phyloP scores from a whole-genome alignment of 1,140 invertebrate genomes.

The Dendroctonus valens region DNA sequence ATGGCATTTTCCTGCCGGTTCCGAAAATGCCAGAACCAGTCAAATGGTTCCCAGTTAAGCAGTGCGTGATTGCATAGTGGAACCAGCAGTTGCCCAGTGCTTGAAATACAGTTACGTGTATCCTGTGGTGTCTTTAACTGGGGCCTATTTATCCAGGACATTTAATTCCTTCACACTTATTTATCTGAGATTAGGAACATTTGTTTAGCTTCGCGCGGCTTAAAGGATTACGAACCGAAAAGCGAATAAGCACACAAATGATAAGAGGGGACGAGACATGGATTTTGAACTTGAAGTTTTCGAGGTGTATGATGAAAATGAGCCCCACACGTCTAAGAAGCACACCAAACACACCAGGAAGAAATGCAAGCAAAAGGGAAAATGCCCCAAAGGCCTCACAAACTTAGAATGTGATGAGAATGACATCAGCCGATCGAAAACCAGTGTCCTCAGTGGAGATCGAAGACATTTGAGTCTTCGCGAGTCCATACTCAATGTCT shows the following conservation, averaged over 20 bases:
- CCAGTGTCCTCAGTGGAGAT: constrained; percentile 47
- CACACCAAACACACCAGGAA: constrained; percentile 46
- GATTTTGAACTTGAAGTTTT: constrained; percentile 51
- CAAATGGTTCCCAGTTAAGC: no score
- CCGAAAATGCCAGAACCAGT: no score
- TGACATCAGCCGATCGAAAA: constrained; percentile 45
- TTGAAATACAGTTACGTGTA: no score
- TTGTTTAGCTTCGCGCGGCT: no score
- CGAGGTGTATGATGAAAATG: constrained; percentile 49
- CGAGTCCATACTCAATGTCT: constrained; percentile 63
- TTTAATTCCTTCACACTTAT: no score
- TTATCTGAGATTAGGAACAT: no score
- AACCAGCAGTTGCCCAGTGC: no score
- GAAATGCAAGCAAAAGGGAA: constrained; percentile 49
- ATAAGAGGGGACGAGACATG: constrained; percentile 39
- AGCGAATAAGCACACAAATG: constrained; percentile 15
- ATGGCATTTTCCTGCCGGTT: no score
- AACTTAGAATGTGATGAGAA: constrained; percentile 40
- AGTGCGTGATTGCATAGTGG: no score
- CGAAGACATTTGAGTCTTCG: constrained; percentile 53
- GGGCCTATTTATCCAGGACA: no score
- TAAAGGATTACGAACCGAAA: no score
- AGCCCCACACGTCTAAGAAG: constrained; percentile 43
- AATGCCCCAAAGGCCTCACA: constrained; percentile 33
- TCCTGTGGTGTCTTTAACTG: no score